Evolutionary conservation across 2,888 invertebrate species (phyloP).

Genomic region (Stenodema calcarata): DNA sequence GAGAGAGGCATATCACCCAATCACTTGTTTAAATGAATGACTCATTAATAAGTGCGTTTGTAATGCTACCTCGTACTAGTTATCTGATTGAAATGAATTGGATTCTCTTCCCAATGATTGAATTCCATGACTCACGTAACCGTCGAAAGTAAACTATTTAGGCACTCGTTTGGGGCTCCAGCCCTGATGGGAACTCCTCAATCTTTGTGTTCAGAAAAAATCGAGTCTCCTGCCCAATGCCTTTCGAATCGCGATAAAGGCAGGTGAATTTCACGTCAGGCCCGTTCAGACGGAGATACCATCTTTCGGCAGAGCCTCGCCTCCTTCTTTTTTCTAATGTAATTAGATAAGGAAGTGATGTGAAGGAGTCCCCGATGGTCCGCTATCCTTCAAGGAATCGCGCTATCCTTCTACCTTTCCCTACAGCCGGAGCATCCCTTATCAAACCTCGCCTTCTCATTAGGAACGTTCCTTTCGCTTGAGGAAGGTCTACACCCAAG

Average conservation of each 20-base stretch:
- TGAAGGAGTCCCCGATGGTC: slow-evolving; percentile 4
- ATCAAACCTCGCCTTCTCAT: slow-evolving; percentile 30
- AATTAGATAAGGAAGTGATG: slow-evolving; percentile 36
- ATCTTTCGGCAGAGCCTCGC: neutral
- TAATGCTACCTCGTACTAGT: too few species aligned
- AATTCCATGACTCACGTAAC: too few species aligned
- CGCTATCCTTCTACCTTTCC: slow-evolving; percentile 9
- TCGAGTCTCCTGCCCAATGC: neutral
- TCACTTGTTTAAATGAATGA: too few species aligned
- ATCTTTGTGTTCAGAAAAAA: neutral
- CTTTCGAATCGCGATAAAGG: neutral
- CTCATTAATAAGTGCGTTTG: too few species aligned
- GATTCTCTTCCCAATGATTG: too few species aligned
- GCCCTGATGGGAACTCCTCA: neutral
- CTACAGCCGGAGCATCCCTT: neutral
- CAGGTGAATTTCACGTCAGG: slow-evolving; percentile 11
- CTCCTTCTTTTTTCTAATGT: slow-evolving; percentile 2
- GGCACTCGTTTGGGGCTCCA: neutral
- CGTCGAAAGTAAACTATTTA: neutral
- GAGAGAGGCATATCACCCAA: too few species aligned
- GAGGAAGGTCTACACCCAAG: neutral
- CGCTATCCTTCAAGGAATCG: slow-evolving; percentile 46
- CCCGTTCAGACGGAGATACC: neutral
- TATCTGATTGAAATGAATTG: too few species aligned
- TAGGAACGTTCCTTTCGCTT: slow-evolving; percentile 7